These are phyloP conservation scores for Folsomia manolachei DNA, from an alignment of 2,888 invertebrate species.

Conservation along the genomic window DNA sequence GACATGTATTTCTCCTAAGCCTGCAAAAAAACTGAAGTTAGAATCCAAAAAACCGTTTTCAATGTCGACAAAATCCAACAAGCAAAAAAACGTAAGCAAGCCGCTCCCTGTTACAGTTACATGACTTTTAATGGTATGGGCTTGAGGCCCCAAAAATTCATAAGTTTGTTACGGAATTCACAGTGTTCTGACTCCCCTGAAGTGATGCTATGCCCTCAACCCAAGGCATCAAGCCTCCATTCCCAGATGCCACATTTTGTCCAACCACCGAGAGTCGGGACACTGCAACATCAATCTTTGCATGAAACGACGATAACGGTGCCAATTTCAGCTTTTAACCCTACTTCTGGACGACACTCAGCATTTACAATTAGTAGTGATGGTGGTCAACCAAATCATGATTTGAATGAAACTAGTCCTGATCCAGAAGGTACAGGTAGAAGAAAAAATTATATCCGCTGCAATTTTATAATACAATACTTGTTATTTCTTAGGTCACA, in stretches of 20 bases:
- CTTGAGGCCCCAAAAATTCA: slow-evolving; percentile 24
- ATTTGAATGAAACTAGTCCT: too few relatives aligned
- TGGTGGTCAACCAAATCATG: too few relatives aligned
- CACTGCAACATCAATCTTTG: slow-evolving; percentile 19
- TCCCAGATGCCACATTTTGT: slow-evolving; percentile 46
- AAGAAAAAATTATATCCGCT: background rate
- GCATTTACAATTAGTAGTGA: too few relatives aligned
- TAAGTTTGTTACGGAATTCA: slow-evolving; percentile 20
- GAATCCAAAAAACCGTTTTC: slow-evolving; percentile 28
- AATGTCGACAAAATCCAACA: slow-evolving; percentile 30
- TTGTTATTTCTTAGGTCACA: too few relatives aligned
- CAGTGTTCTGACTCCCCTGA: slow-evolving; percentile 36
- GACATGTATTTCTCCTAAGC: too few relatives aligned
- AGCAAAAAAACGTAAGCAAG: slow-evolving; percentile 39
- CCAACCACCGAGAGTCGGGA: slow-evolving; percentile 20
- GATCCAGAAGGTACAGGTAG: slow-evolving; percentile 26
- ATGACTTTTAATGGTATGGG: slow-evolving; percentile 33
- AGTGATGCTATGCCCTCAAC: slow-evolving; percentile 43
- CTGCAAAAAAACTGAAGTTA: too few relatives aligned
- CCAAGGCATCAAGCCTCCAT: slow-evolving; percentile 47
- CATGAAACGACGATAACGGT: too few relatives aligned
- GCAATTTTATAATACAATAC: background rate
- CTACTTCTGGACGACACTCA: slow-evolving; percentile 25
- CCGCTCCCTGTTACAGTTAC: slow-evolving; percentile 40
- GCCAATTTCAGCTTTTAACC: slow-evolving; percentile 36